Evolutionary conservation across 2,888 invertebrate genomes (phyloP).

Genomic region (Lasioglossum vierecki): DNA sequence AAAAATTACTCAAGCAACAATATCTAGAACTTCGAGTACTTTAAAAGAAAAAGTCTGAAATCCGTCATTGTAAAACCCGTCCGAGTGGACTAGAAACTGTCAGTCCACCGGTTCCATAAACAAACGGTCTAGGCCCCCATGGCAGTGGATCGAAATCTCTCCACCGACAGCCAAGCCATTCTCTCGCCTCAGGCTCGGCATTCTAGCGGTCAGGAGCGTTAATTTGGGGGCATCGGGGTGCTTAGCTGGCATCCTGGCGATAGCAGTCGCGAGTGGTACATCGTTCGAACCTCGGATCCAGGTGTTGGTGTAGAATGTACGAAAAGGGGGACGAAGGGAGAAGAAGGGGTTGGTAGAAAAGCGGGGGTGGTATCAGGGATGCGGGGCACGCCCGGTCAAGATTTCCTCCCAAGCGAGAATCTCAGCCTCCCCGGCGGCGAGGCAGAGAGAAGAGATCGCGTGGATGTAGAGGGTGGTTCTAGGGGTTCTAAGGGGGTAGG

Average conservation of each 20-base stretch:
- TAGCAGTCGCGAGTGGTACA: constrained; percentile 29
- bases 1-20: neutral
- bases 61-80: neutral
- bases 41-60: neutral
- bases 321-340: neutral
- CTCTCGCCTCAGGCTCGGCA: constrained; percentile 27
- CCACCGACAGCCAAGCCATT: constrained; percentile 36
- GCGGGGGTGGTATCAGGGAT: constrained; percentile 80
- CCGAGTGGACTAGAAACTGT: neutral
- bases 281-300: neutral
- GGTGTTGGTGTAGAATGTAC: constrained; percentile 12
- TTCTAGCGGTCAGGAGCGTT: constrained; percentile 58
- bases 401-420: constrained; percentile 84
- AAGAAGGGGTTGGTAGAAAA: constrained; percentile 17
- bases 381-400: constrained; percentile 84
- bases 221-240: constrained; percentile 70
- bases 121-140: neutral
- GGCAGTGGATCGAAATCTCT: constrained; percentile 43
- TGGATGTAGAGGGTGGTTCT: constrained; percentile 38
- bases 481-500: constrained; percentile 39
- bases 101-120: neutral
- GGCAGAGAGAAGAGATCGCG: constrained; percentile 53
- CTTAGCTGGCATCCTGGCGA: constrained; percentile 28
- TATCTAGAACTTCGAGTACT: neutral
- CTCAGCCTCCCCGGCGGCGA: constrained; percentile 80